These are phyloP conservation scores for Elegia similella DNA, from an alignment of 2,888 invertebrate species.

Conservation along the genomic window DNA sequence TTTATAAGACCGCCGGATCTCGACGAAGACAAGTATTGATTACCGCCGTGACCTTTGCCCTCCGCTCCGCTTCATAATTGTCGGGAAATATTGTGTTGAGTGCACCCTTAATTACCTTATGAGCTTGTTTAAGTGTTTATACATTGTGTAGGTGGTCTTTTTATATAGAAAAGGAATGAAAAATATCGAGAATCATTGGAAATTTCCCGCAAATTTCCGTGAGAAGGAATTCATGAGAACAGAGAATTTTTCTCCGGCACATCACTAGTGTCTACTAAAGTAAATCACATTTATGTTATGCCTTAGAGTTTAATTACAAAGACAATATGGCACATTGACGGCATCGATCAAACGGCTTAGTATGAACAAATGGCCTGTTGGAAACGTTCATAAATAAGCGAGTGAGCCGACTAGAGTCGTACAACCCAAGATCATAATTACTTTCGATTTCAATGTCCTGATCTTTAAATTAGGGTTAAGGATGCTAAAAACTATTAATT, in stretches of 20 bases:
- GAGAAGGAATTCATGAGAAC: too few relatives aligned
- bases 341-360: too few relatives aligned
- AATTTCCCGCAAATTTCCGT: too few relatives aligned
- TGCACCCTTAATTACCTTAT: neutral
- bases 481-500: too few relatives aligned
- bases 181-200: too few relatives aligned
- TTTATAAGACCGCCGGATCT: too few relatives aligned
- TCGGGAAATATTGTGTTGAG: neutral
- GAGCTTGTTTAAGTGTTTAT: neutral
- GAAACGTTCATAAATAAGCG: constrained; percentile 9
- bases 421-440: neutral
- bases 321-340: neutral
- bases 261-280: too few relatives aligned
- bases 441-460: neutral
- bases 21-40: neutral
- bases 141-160: neutral
- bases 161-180: too few relatives aligned
- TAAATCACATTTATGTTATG: too few relatives aligned
- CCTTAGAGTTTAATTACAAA: neutral
- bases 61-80: neutral
- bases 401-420: neutral
- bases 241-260: too few relatives aligned
- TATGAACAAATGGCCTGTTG: constrained; percentile 4
- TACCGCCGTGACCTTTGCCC: neutral
- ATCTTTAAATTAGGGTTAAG: too few relatives aligned